Percentiles rank a stretch among this genome's conserved stretches.
Conservation (phyloP, 1,140 invertebrate species). For the Drosophila aff. region DNA sequence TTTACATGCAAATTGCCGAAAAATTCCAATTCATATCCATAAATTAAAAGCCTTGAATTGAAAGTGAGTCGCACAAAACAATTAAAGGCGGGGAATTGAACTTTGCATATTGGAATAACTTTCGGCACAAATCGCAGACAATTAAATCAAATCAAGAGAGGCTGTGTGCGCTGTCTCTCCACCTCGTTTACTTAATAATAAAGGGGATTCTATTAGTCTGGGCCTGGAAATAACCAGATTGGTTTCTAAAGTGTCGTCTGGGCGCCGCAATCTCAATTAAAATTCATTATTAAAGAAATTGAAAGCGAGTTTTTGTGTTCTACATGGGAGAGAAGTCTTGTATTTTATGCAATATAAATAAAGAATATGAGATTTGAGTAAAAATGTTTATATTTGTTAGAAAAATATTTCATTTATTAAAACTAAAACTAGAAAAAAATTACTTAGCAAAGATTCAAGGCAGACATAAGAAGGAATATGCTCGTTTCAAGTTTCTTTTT, state of each 20-base stretch:
- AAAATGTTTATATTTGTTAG: neutral
- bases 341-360: neutral
- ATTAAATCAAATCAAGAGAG: slow-evolving; percentile 46
- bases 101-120: slow-evolving; percentile 22
- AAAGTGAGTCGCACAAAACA: slow-evolving; percentile 69
- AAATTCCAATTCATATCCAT: slow-evolving; percentile 42
- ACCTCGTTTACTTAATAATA: slow-evolving; percentile 42
- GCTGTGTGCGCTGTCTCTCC: slow-evolving; percentile 11
- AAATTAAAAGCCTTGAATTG: slow-evolving; percentile 55
- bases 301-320: neutral
- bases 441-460: neutral
- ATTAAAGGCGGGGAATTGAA: slow-evolving; percentile 55
- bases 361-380: neutral
- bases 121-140: slow-evolving; percentile 39
- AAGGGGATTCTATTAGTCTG: slow-evolving; percentile 52
- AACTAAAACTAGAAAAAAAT: no score
- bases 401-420: no score
- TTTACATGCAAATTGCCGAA: slow-evolving; percentile 48
- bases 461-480: neutral
- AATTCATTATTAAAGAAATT: slow-evolving; percentile 45
- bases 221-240: slow-evolving; percentile 16
- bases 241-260: slow-evolving; percentile 13
- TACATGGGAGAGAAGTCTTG: neutral
- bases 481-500: neutral
- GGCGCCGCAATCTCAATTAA: slow-evolving; percentile 33